Base-by-base conservation (phyloP, 2,888 invertebrate species). In the Drosophila meridiana region DNA sequence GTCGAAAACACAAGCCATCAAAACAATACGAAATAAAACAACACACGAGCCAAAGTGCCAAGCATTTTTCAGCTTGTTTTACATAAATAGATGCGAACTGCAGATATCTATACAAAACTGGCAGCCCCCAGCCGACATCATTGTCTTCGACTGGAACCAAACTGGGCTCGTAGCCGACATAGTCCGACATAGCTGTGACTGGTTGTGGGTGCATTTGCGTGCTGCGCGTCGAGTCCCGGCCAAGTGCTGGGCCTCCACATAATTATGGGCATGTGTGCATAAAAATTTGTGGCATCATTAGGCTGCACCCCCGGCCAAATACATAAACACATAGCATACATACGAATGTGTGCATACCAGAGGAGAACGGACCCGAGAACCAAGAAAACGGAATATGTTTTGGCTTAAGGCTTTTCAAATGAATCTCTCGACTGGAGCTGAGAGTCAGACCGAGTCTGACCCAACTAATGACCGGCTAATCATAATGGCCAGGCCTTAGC, bases 361-460 rank as follows among this genome's bases (percentile, higher is more conserved):
- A 63, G 45, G 36, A 69, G 65, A 74, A 70, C 65, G 63, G 73
- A 80, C 66, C 43, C 47, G 69, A 50, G 60, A 60, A 60, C 60
- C 50, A 50, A 81, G 70, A 82, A 80, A 76, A 76, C 84, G 66
- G 76, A 85, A 84, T 74, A 83, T 70, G 72, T 76, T 84, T 84
- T 89, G 85, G 85, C 85, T 85, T 85, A 78, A 85, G 85, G 89
- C 89, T 85, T 85, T 85, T 85, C 89, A 85, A 85, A 85, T 85
- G 85, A 85, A 85, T 84, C 87, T 78, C 81, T 76, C 80, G 69
- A 67, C 70, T 68, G 58, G 62, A 42, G 61, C 66, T 55, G 67
- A 52, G 84, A 60, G 50, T 40, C 67, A 43, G 71, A 58, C 76
- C 62, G 65, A 32, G 30, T 42, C 56, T 42, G 56, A 64, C 53